phyloP scores from a whole-genome alignment of 1,140 invertebrate genomes.

The Sycophila sp. region DNA sequence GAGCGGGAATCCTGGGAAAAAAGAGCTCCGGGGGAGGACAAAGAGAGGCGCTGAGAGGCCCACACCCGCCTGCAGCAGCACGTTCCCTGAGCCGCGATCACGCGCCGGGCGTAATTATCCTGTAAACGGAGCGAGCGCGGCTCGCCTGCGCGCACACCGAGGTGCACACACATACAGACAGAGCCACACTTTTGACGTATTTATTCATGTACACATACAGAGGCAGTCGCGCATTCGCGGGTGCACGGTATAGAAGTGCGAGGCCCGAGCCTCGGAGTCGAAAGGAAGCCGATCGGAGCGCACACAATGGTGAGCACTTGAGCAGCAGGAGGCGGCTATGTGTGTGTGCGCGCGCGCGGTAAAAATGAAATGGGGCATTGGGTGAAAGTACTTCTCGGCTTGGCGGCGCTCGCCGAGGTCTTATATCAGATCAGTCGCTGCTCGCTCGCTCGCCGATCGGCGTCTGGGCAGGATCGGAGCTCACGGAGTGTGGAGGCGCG shows the following conservation, averaged over 20 bases:
- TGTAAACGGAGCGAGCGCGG: conserved; percentile 38
- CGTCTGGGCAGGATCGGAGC: not conserved
- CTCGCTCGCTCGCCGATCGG: not conserved
- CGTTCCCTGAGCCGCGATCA: not conserved
- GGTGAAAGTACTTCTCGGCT: conserved; percentile 59
- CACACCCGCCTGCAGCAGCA: not conserved
- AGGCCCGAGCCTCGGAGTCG: too few species aligned
- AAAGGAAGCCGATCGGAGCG: conserved; percentile 30
- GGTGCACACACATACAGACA: not conserved
- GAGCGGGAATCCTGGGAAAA: not conserved
- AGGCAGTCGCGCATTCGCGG: too few species aligned
- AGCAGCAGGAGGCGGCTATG: not conserved
- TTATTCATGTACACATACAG: too few species aligned
- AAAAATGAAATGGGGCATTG: conserved; percentile 68
- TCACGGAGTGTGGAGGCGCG: not conserved
- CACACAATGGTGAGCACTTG: not conserved
- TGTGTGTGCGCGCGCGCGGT: conserved; percentile 16
- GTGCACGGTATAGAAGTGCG: too few species aligned
- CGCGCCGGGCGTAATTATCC: conserved; percentile 43
- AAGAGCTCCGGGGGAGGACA: not conserved
- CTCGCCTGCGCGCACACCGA: not conserved
- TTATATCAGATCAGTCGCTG: conserved; percentile 55
- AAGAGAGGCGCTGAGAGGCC: conserved; percentile 24
- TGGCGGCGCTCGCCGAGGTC: conserved; percentile 40
- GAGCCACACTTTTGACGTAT: conserved; percentile 15